phyloP scores from a whole-genome alignment of 2,888 invertebrate genomes.

The Linnaemya vulpina region DNA sequence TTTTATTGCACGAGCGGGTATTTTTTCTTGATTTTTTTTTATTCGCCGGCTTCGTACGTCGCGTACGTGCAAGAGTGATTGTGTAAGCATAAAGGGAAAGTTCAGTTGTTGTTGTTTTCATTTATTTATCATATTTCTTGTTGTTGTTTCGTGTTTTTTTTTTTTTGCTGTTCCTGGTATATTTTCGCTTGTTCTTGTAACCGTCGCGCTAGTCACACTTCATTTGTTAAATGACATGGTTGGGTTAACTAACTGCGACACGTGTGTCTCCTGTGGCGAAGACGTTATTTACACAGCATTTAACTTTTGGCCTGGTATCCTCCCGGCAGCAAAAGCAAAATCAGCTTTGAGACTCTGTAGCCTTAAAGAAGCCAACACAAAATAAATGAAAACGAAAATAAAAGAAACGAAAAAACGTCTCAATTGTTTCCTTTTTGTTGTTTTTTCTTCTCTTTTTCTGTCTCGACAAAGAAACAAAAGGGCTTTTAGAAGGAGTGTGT shows the following conservation, averaged over 20 bases:
- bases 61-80: neutral
- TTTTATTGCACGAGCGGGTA: neutral
- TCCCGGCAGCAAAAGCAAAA: conserved; percentile 33
- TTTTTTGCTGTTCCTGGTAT: too few species aligned
- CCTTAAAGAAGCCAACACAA: conserved; percentile 25
- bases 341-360: conserved; percentile 51
- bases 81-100: conserved; percentile 50
- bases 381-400: neutral
- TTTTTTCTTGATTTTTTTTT: neutral
- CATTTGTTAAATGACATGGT: conserved; percentile 69
- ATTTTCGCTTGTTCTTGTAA: conserved; percentile 6
- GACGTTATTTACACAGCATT: conserved; percentile 62
- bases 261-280: conserved; percentile 69
- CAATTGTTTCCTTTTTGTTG: conserved; percentile 60
- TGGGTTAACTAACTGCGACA: conserved; percentile 68
- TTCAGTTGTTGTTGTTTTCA: conserved; percentile 21
- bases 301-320: conserved; percentile 58
- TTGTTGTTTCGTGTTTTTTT: too few species aligned
- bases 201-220: conserved; percentile 64
- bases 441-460: too few species aligned
- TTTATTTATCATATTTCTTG: too few species aligned
- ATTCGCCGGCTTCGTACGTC: neutral
- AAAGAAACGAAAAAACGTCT: conserved; percentile 39
- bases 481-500: conserved; percentile 44
- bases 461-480: conserved; percentile 51